Percentiles rank a stretch among this genome's conserved stretches.
phyloP scores from a whole-genome alignment of 1,140 invertebrate genomes.

The Kradibia gibbosae region DNA sequence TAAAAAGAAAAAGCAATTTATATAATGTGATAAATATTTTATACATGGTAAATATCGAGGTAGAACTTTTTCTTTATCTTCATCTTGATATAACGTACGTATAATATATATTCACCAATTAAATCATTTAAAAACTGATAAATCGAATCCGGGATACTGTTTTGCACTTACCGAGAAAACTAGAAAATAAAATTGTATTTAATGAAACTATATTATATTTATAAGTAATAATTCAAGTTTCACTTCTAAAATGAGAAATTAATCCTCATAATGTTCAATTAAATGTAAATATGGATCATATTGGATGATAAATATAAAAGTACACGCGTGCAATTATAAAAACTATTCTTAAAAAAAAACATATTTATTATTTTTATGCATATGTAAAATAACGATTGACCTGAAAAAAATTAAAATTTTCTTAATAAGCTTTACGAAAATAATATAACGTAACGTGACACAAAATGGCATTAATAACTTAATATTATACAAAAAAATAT shows the following conservation, averaged over 20 bases:
- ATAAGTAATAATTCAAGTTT: background rate
- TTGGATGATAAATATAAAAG: background rate
- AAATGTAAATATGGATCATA: background rate
- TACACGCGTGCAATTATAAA: background rate
- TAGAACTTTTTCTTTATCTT: background rate
- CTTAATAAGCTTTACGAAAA: no score
- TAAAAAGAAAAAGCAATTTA: no score
- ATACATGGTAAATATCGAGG: no score
- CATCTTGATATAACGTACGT: background rate
- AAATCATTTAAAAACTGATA: background rate
- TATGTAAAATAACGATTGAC: no score
- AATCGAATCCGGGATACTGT: background rate
- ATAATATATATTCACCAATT: background rate
- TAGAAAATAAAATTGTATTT: background rate
- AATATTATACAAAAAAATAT: no score
- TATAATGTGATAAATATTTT: no score
- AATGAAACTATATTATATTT: background rate
- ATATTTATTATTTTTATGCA: no score
- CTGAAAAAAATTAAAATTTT: no score
- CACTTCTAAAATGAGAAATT: slow-evolving; percentile 3
- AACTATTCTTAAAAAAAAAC: no score
- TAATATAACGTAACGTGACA: no score
- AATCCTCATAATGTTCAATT: background rate
- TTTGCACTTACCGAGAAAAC: background rate
- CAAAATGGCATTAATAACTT: no score